These are phyloP conservation scores for Trissolcus japonicus DNA, from an alignment of 2,888 invertebrate genomes.

Conservation along the genomic window DNA sequence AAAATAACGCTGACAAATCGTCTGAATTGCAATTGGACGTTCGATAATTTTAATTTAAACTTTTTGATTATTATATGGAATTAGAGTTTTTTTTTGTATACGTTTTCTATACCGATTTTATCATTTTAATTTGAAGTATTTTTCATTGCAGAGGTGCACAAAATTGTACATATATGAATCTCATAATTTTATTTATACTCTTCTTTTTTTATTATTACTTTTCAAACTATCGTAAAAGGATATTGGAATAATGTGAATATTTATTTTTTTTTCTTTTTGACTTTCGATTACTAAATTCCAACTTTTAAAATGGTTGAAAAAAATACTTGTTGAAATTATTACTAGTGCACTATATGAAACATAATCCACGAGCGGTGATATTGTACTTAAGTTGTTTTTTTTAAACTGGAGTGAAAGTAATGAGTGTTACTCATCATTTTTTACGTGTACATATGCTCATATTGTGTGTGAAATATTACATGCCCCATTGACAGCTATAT, in stretches of 20 bases:
- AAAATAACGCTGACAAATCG: constrained; percentile 7
- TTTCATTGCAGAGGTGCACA: not conserved
- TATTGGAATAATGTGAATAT: too few species aligned
- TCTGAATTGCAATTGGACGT: constrained; percentile 4
- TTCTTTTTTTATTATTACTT: not conserved
- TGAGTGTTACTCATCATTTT: not conserved
- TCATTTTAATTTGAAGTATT: not conserved
- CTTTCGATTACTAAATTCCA: not conserved
- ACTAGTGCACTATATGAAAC: not conserved
- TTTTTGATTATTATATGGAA: not conserved
- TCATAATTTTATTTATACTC: not conserved
- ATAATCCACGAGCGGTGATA: constrained; percentile 37
- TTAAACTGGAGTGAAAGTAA: constrained; percentile 10
- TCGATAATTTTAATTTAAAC: not conserved
- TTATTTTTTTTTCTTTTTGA: not conserved
- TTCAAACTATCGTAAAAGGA: not conserved
- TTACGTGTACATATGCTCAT: constrained; percentile 7
- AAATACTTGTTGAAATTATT: not conserved
- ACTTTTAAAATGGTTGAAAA: not conserved
- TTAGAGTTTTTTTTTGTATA: not conserved
- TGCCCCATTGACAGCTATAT: not conserved
- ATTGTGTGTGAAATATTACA: not conserved
- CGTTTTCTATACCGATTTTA: not conserved
- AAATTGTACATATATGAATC: not conserved
- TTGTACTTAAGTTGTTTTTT: constrained; percentile 28